Conservation (phyloP, 2,113 vertebrate genomes). For the Paraplagusia blochii region DNA sequence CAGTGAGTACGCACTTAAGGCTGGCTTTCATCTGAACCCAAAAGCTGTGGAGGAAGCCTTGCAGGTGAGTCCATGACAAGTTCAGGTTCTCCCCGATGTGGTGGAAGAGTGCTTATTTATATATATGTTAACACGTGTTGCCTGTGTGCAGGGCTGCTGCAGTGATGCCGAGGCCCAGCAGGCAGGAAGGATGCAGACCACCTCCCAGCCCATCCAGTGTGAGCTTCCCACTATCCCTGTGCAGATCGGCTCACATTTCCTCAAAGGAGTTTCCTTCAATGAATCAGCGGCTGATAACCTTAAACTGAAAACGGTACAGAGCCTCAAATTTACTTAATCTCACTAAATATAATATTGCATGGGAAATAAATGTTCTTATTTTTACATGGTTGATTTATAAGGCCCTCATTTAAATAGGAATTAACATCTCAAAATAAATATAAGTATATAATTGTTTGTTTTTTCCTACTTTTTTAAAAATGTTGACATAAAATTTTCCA, state of each 20-base stretch:
- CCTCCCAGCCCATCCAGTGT: conserved; percentile 93
- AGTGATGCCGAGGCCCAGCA: conserved; percentile 96
- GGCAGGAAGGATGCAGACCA: conserved; percentile 91
- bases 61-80: conserved; percentile 79
- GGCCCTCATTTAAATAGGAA: too few relatives aligned
- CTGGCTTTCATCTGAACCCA: conserved; percentile 94
- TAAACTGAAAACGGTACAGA: conserved; percentile 91
- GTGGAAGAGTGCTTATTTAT: conserved; percentile 4
- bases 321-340: neutral
- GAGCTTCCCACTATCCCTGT: conserved; percentile 95
- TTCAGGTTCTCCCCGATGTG: too few relatives aligned
- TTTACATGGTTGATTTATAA: too few relatives aligned
- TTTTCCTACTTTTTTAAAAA: neutral
- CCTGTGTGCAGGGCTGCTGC: conserved; percentile 85
- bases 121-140: conserved; percentile 8
- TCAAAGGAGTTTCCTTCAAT: conserved; percentile 96
- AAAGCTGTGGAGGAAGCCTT: conserved; percentile 93
- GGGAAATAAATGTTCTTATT: too few relatives aligned
- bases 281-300: conserved; percentile 95
- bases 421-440: too few relatives aligned
- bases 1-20: conserved; percentile 96
- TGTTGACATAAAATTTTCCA: neutral
- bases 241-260: conserved; percentile 93
- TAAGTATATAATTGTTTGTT: too few relatives aligned
- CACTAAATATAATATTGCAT: too few relatives aligned